Base-by-base conservation (phyloP, 37 sponge, comb jelly and placozoan species). In the Geodia barretti region DNA sequence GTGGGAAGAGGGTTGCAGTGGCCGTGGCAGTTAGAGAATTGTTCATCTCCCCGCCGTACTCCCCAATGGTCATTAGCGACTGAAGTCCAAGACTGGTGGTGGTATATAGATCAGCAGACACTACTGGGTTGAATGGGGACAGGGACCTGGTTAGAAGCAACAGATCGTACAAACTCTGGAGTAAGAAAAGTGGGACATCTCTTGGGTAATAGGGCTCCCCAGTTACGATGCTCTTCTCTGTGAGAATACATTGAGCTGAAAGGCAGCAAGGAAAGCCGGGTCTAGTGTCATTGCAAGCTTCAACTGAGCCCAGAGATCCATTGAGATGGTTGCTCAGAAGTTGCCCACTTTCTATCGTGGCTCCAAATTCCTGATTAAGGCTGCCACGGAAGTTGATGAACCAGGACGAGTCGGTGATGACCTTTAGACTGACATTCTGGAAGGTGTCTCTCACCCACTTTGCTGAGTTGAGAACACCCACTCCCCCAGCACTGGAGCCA, bases 31-130 rank as follows among this genome's bases (percentile, higher is more conserved):
- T 40, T 36, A 96, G 75, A 39, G 90, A 78, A 39, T n/a, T 35
- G 68, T 96, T 96, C 97, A 96, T 96, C 24, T 67, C 93, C 26
- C 97, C 97, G 26, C 89, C 93, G 37, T 93, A 93, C 71, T 96
- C 97, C 14, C 92, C 72, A 2, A 87, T 41, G 0, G 70, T 36
- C 3, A 70, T 41, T 19, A 85, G 58, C 26, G 77, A 77, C 42
- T 70, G 26, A 11, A 83, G 26, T 1, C 35, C 47, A 58, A 76
- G 39, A 1, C 68, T 78, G 24, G 62, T 34, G 0, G 40, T 21
- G 29, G 30, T 69, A n/a, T n/a, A n/a, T 68, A 66, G 11, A 41
- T 42, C 29, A 47, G 30, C n/a, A 39, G 38, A 4, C 54, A 32
- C 1, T 29, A 31, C 17, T 1, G 23, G 24, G 28, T n/a, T 36